Evolutionary conservation across 2,888 invertebrate genomes (phyloP).

Genomic region (Artemia sp.): DNA sequence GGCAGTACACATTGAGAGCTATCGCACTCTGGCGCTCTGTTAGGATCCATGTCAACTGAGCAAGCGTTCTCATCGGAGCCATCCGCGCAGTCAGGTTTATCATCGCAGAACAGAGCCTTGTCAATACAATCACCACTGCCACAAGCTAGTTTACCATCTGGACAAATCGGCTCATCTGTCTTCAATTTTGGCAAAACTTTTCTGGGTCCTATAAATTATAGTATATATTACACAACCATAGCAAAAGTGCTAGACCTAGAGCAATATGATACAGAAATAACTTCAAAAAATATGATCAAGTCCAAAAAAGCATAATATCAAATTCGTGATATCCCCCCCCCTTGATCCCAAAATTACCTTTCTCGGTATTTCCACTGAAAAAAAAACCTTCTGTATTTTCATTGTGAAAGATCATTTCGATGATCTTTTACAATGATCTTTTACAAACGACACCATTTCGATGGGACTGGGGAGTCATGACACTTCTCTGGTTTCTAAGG

Average conservation of each 20-base stretch:
- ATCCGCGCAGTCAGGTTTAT: slow-evolving; percentile 77
- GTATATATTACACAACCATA: slow-evolving; percentile 21
- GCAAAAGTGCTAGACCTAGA: slow-evolving; percentile 12
- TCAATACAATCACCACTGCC: slow-evolving; percentile 83
- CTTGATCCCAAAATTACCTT: no score
- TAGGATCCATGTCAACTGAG: slow-evolving; percentile 82
- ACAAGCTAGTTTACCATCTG: slow-evolving; percentile 73
- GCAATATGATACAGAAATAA: slow-evolving; percentile 14
- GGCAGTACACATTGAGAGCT: slow-evolving; percentile 66
- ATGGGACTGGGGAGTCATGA: no score
- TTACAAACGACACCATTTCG: no score
- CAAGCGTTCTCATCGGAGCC: slow-evolving; percentile 90
- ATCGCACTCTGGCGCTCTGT: slow-evolving; percentile 77
- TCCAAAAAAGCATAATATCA: no score
- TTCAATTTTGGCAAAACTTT: slow-evolving; percentile 72
- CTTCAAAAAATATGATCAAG: no score
- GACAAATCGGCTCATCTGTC: slow-evolving; percentile 81
- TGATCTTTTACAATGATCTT: no score
- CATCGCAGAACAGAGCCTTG: slow-evolving; percentile 80
- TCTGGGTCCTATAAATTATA: slow-evolving; percentile 54
- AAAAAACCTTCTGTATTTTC: no score
- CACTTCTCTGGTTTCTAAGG: no score
- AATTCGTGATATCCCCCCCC: no score
- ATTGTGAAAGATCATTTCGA: no score
- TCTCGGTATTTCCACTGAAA: no score